Evolutionary conservation across 2,797 vertebrate genomes (phyloP).

Genomic region (Pantherophis vulpinus): DNA sequence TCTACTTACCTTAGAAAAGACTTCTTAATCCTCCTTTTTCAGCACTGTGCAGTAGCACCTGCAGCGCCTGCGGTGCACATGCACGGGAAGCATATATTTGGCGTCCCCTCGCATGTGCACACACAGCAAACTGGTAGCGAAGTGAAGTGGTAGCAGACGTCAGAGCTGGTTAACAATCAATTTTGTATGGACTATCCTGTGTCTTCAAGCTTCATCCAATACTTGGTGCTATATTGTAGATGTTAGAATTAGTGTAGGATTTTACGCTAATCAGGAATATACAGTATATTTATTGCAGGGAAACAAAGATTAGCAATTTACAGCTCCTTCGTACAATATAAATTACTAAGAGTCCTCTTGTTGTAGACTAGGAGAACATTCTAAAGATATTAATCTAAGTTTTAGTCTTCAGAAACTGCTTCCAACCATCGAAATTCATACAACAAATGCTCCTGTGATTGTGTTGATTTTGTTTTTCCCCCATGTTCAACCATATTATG

Average conservation of each 20-base stretch:
- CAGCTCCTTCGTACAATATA: background rate
- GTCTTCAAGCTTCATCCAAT: background rate
- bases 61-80: no score
- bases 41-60: no score
- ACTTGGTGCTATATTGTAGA: background rate
- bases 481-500: background rate
- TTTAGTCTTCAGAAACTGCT: background rate
- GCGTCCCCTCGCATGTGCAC: no score
- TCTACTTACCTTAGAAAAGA: no score
- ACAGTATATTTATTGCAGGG: background rate
- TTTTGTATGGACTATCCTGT: background rate
- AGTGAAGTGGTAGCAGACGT: no score
- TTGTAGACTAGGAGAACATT: background rate
- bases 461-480: background rate
- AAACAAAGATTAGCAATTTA: background rate
- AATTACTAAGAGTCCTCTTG: background rate
- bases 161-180: background rate
- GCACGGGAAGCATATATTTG: no score
- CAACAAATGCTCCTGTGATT: background rate
- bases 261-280: background rate
- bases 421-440: background rate
- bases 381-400: background rate
- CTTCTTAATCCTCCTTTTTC: no score
- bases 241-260: background rate
- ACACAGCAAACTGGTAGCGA: no score